These are phyloP conservation scores for Helogale parvula DNA, from an alignment of 2,113 vertebrate genomes.

Conservation along the genomic window DNA sequence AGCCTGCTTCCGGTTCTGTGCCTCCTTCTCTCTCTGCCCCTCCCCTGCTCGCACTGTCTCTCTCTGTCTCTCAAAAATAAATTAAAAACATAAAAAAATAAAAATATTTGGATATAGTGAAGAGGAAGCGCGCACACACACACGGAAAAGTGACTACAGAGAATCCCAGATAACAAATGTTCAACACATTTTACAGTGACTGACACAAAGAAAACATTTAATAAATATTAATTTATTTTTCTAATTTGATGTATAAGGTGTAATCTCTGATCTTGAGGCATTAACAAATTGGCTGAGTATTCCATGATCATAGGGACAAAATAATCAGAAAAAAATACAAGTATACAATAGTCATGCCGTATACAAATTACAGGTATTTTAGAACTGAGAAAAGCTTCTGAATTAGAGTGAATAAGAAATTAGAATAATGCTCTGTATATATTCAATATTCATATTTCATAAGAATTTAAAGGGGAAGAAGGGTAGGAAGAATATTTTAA, in stretches of 20 bases:
- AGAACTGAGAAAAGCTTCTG: not conserved
- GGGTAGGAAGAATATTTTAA: conserved; percentile 16
- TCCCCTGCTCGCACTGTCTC: no score
- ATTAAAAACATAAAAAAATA: no score
- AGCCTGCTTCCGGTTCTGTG: no score
- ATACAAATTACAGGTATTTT: not conserved
- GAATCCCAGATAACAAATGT: not conserved
- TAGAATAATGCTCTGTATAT: not conserved
- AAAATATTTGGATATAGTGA: not conserved
- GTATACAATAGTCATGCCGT: not conserved
- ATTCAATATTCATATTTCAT: not conserved
- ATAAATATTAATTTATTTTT: conserved; percentile 44
- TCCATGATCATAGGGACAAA: not conserved
- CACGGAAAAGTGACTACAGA: not conserved
- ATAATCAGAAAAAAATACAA: not conserved
- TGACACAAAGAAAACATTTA: not conserved
- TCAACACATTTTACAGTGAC: not conserved
- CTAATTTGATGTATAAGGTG: not conserved
- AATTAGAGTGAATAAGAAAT: not conserved
- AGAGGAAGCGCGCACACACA: not conserved
- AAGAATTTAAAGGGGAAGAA: conserved; percentile 14
- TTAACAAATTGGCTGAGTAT: not conserved
- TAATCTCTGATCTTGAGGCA: not conserved
- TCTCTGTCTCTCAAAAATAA: no score
- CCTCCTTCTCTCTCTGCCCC: no score